These are phyloP conservation scores for Macrosteles quadrilineatus DNA, from an alignment of 1,140 invertebrate species.

Conservation along the genomic window DNA sequence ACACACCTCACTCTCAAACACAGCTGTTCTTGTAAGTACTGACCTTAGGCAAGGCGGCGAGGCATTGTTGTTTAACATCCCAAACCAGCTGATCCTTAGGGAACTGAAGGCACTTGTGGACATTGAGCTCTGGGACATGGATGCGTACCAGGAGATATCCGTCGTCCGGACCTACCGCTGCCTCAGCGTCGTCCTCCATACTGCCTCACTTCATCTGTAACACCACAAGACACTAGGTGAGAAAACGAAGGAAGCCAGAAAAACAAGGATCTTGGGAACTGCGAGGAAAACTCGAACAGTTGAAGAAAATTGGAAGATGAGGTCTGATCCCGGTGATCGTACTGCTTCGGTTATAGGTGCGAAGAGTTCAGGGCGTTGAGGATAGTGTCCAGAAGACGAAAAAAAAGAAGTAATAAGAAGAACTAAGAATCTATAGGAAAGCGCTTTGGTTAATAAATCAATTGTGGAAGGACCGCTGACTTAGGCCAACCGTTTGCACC, in stretches of 20 bases:
- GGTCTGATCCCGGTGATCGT: too few relatives aligned
- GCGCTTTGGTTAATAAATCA: too few relatives aligned
- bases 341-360: neutral
- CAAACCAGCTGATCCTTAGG: slow-evolving; percentile 93
- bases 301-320: neutral
- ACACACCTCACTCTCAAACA: too few relatives aligned
- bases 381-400: too few relatives aligned
- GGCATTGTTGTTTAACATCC: slow-evolving; percentile 96
- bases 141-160: slow-evolving; percentile 81
- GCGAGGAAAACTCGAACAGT: neutral
- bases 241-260: neutral
- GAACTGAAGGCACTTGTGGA: slow-evolving; percentile 98
- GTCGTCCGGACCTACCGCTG: slow-evolving; percentile 60
- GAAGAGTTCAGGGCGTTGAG: too few relatives aligned
- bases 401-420: too few relatives aligned
- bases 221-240: neutral
- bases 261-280: neutral
- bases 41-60: slow-evolving; percentile 94
- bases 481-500: too few relatives aligned
- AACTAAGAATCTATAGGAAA: too few relatives aligned
- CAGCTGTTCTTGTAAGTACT: slow-evolving; percentile 40
- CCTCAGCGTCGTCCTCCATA: slow-evolving; percentile 55
- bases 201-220: slow-evolving; percentile 46
- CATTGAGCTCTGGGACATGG: slow-evolving; percentile 86
- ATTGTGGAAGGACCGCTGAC: too few relatives aligned